Evolutionary conservation across 2,113 vertebrate genomes (phyloP).

Genomic region (Penelope pileata): DNA sequence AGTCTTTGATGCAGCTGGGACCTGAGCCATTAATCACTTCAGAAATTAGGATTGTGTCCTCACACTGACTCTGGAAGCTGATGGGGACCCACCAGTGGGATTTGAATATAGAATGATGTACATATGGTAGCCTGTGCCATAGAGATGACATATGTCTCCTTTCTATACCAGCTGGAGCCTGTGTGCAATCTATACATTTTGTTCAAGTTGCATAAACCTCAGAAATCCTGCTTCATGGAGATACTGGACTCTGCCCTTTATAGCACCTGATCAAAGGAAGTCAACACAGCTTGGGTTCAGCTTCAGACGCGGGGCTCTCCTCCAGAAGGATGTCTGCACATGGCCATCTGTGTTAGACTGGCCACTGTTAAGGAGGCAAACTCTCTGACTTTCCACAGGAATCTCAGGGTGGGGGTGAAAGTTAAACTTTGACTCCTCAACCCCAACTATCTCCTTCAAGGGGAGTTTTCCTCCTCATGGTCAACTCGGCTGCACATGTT

Average conservation of each 20-base stretch:
- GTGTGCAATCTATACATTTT: not conserved
- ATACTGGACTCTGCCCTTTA: not conserved
- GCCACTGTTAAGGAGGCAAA: accelerated
- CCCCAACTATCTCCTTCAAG: not conserved
- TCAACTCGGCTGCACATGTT: not conserved
- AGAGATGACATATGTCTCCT: not conserved
- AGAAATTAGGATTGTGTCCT: not conserved
- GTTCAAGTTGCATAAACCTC: not conserved
- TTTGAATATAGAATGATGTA: not conserved
- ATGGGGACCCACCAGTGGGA: not conserved
- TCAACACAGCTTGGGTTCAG: not conserved
- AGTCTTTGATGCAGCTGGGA: not conserved
- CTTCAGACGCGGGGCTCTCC: not conserved
- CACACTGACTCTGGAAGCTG: not conserved
- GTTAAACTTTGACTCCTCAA: not conserved
- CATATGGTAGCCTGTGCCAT: not conserved
- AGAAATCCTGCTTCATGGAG: not conserved
- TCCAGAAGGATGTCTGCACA: not conserved
- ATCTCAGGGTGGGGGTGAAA: not conserved
- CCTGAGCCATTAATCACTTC: not conserved
- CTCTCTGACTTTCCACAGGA: not conserved
- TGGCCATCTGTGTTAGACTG: not conserved
- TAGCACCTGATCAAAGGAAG: not conserved
- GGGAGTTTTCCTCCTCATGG: not conserved
- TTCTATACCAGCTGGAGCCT: not conserved